Evolutionary conservation across 2,797 vertebrate genomes (phyloP).

Genomic region (Sebastes cheni): DNA sequence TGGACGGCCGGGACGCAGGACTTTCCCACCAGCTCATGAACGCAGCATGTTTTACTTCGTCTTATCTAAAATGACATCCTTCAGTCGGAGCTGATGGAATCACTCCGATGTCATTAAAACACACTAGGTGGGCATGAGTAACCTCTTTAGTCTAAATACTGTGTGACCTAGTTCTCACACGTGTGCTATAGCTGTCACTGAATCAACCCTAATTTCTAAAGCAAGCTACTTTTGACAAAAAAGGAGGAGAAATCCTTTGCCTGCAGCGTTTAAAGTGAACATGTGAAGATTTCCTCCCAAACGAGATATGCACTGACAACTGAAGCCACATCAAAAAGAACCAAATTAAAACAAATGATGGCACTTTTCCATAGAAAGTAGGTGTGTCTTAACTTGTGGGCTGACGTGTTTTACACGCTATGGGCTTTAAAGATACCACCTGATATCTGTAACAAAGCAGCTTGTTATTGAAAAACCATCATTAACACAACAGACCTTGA

Average conservation of each 20-base stretch:
- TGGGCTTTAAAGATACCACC: slow-evolving; percentile 33
- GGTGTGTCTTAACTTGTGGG: slow-evolving; percentile 55
- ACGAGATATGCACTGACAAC: slow-evolving; percentile 66
- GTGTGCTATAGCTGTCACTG: slow-evolving; percentile 68
- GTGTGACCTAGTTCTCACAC: slow-evolving; percentile 74
- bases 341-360: slow-evolving; percentile 67
- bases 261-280: slow-evolving; percentile 69
- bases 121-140: slow-evolving; percentile 64
- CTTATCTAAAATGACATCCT: not conserved
- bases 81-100: slow-evolving; percentile 11
- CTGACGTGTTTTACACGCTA: slow-evolving; percentile 30
- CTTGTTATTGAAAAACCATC: not conserved
- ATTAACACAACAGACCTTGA: not conserved
- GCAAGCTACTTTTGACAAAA: slow-evolving; percentile 65
- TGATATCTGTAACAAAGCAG: slow-evolving; percentile 24
- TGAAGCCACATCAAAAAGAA: slow-evolving; percentile 67
- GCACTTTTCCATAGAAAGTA: slow-evolving; percentile 59
- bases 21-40: slow-evolving; percentile 1
- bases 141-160: slow-evolving; percentile 70
- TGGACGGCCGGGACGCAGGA: not conserved
- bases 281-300: slow-evolving; percentile 72
- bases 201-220: slow-evolving; percentile 60
- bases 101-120: slow-evolving; percentile 16
- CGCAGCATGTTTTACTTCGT: not conserved
- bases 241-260: slow-evolving; percentile 70